Base-by-base conservation (phyloP, 2,797 vertebrate species). In the Tadarida brasiliensis region DNA sequence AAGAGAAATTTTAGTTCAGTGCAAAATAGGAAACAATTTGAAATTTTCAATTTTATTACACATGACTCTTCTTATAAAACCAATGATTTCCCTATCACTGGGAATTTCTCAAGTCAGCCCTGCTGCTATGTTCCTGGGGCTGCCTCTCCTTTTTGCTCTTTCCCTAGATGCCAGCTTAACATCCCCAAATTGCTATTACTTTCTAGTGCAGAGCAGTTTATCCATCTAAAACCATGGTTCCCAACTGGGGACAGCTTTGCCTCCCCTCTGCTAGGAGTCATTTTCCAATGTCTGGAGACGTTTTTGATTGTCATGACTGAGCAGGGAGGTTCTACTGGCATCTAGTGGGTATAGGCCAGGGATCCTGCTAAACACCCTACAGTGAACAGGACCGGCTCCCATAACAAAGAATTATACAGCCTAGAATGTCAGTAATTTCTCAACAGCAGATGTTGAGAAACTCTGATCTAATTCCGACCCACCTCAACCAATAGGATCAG, bases 41-140 rank as follows among this genome's bases (percentile, higher is more conserved):
- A 87, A 90, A 67, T 87, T 81, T 56, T 35, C 11, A 73, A 14
- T 86, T 68, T 86, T 90, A 44, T 83, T 73, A 83, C 77, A 91
- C 2, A 44, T 54, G 67, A 87, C 33, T 70, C 26, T 63, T 83
- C 76, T 86, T 81, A 9, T 47, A 54, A 94, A 83, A 91, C 54
- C 49, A 65, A 1, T 17, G 49, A 74, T 51, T 73, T 49, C 12
- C 16, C 16, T 73, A 59, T 54, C 63, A 30, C 14, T 85, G n/a
- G 35, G 39, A 57, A 28, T 16, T 76, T 93, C 85, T 74, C 30
- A 63, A 70, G n/a, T 24, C 74, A 71, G 35, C 10, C 49, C 71
- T 86, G 78, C 51, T 15, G 0, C 30, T 77, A 5, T 24, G 12
- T 39, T 93, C 68, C 47, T 89, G 47, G n/a, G 70, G 20, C 11